A percentile compares a stretch with the other conserved stretches of the same genome.
phyloP scores from a whole-genome alignment of 2,797 vertebrate genomes.

The Gambelia wislizenii region DNA sequence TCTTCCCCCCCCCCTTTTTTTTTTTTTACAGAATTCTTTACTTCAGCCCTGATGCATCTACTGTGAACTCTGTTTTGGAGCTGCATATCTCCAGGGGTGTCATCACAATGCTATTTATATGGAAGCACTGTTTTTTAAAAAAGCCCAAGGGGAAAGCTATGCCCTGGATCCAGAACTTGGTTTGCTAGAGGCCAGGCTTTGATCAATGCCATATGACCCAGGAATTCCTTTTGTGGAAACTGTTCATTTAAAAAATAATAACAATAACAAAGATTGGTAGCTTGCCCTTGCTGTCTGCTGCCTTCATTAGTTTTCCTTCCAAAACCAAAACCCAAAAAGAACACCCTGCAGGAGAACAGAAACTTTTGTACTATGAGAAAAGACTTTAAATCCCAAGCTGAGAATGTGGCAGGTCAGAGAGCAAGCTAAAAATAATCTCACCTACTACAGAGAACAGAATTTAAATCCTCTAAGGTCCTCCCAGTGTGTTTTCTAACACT shows the following conservation, averaged over 20 bases:
- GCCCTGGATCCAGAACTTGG: neutral
- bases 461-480: conserved; percentile 6
- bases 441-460: neutral
- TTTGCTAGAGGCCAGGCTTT: conserved; percentile 10
- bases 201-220: neutral
- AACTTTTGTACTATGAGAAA: neutral
- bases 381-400: neutral
- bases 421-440: conserved; percentile 21
- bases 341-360: neutral
- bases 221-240: neutral
- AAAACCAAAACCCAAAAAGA: neutral
- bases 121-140: neutral
- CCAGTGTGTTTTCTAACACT: neutral
- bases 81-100: neutral
- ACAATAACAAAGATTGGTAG: neutral
- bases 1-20: too few relatives aligned
- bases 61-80: neutral
- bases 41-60: neutral
- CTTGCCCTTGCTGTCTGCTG: neutral
- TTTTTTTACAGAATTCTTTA: neutral
- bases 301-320: neutral
- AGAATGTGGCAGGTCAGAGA: neutral
- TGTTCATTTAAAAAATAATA: neutral
- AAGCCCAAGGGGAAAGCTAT: neutral
- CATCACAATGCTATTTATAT: conserved; percentile 13